A percentile compares a stretch with the other conserved stretches of the same genome.
Conservation (phyloP, 1,140 invertebrate genomes). For the Pseudobourletiella spinata region DNA sequence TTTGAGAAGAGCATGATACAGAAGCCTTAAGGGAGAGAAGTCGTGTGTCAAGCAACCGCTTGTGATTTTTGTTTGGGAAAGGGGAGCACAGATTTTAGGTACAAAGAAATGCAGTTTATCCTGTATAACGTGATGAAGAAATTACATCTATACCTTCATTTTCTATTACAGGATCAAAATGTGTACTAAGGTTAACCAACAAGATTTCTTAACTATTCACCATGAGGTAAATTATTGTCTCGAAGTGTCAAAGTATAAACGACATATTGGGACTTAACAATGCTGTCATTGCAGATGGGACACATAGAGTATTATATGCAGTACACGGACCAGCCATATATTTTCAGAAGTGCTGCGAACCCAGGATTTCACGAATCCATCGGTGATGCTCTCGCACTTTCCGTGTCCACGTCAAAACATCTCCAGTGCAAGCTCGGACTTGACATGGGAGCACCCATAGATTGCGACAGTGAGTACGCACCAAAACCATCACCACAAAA, state of each 20-base stretch:
- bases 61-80: slow-evolving; percentile 39
- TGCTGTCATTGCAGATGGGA: too few relatives aligned
- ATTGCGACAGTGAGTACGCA: neutral
- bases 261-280: too few relatives aligned
- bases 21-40: slow-evolving; percentile 68
- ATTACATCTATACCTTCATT: too few relatives aligned
- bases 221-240: slow-evolving; percentile 47
- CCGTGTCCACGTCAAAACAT: slow-evolving; percentile 70
- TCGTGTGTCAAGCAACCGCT: slow-evolving; percentile 44
- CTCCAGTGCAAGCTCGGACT: slow-evolving; percentile 51
- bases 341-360: slow-evolving; percentile 44
- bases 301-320: slow-evolving; percentile 46
- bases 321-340: slow-evolving; percentile 41
- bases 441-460: neutral
- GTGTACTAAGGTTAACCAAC: slow-evolving; percentile 46
- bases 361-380: slow-evolving; percentile 47
- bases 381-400: slow-evolving; percentile 59
- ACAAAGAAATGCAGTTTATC: too few relatives aligned
- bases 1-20: slow-evolving; percentile 72
- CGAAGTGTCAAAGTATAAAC: too few relatives aligned
- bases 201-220: slow-evolving; percentile 45
- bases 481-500: neutral
- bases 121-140: too few relatives aligned
- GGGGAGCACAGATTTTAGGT: slow-evolving; percentile 42
- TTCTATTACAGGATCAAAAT: slow-evolving; percentile 53